A percentile compares a stretch with the other conserved stretches of the same genome.
phyloP scores from a whole-genome alignment of 1,140 invertebrate genomes.

The Hesperophylax magnus region DNA sequence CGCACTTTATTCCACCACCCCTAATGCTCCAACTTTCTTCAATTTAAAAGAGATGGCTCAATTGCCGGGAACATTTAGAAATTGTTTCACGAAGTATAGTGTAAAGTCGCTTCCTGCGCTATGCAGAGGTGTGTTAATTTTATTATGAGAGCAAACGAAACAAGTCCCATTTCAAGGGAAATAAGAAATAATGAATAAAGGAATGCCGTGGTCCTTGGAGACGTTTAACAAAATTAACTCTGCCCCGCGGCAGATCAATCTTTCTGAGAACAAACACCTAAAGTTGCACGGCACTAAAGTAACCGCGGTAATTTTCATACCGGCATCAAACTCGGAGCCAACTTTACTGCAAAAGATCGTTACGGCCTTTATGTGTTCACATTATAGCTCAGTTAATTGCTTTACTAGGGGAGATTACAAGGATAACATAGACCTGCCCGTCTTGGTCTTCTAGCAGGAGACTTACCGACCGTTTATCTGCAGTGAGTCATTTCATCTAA shows the following conservation, averaged over 20 bases:
- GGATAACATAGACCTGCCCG: too few species aligned
- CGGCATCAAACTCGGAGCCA: slow-evolving; percentile 7
- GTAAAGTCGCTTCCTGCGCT: background rate
- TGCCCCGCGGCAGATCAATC: slow-evolving; percentile 52
- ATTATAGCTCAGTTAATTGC: slow-evolving; percentile 5
- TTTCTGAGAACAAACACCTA: slow-evolving; percentile 36
- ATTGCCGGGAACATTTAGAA: too few species aligned
- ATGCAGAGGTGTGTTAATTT: background rate
- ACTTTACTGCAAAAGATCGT: slow-evolving; percentile 4
- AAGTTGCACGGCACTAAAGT: slow-evolving; percentile 47
- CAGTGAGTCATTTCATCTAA: too few species aligned
- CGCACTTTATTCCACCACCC: background rate
- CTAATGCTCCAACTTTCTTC: background rate
- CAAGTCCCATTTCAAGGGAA: background rate
- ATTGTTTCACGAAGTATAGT: too few species aligned
- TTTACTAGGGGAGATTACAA: slow-evolving; percentile 12
- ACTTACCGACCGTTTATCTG: too few species aligned
- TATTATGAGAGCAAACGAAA: background rate
- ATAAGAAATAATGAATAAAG: background rate
- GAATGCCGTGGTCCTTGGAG: background rate
- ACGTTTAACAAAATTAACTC: slow-evolving; percentile 53
- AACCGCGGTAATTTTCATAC: slow-evolving; percentile 45
- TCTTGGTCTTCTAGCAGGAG: too few species aligned
- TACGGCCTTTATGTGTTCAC: background rate
- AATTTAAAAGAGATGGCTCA: background rate